Conservation (phyloP, 2,797 vertebrate species). For the Diplodus sargus region DNA sequence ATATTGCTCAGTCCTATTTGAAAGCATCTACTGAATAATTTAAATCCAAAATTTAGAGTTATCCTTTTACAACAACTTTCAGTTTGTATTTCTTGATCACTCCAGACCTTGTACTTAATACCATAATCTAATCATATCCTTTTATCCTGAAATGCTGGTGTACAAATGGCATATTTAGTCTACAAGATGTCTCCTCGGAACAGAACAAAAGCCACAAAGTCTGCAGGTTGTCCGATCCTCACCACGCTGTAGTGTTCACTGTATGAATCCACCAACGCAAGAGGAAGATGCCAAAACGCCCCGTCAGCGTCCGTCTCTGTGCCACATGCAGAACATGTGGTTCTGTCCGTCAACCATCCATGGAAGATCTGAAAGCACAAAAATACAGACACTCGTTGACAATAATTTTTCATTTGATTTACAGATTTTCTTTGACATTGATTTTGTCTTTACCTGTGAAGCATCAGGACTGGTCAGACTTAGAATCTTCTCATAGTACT, state of each 20-base stretch:
- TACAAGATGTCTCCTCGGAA: background rate
- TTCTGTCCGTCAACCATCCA: conserved; percentile 62
- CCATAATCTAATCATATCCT: no score
- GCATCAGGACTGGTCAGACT: conserved; percentile 34
- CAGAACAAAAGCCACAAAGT: background rate
- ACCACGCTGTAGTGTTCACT: no score
- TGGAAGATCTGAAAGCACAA: conserved; percentile 68
- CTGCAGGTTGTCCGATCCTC: background rate
- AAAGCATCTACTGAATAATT: no score
- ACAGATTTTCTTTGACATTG: background rate
- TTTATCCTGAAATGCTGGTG: background rate
- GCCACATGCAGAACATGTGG: conserved; percentile 23
- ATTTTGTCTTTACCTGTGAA: conserved; percentile 61
- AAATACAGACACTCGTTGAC: background rate
- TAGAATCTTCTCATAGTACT: conserved; percentile 81
- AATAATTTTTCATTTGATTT: background rate
- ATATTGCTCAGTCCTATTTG: no score
- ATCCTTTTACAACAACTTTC: no score
- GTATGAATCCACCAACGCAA: conserved; percentile 53
- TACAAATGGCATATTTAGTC: background rate
- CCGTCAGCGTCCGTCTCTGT: background rate
- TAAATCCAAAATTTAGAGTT: no score
- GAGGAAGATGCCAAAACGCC: conserved; percentile 73
- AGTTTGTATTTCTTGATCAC: no score
- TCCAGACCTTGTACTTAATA: no score